Conservation (phyloP, 1,140 invertebrate species). For the Drosophila subobscura region DNA sequence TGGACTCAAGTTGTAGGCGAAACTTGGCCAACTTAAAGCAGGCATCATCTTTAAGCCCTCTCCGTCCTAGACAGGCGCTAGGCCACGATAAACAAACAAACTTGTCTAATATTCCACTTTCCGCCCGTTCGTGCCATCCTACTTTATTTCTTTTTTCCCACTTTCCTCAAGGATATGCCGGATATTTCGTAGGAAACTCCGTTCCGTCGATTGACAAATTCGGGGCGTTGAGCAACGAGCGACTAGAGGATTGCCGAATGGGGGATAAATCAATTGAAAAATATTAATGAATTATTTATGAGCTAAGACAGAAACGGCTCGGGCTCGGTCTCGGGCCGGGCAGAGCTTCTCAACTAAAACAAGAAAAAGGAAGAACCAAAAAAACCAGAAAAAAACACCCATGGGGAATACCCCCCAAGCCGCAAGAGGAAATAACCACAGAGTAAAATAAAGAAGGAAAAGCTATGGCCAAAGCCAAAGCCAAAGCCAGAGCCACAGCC, state of each 20-base stretch:
- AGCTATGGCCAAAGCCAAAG: slow-evolving; percentile 14
- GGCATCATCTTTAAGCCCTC: slow-evolving; percentile 28
- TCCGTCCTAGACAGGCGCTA: slow-evolving; percentile 15
- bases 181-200: slow-evolving; percentile 37
- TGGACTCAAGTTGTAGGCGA: slow-evolving; percentile 14
- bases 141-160: slow-evolving; percentile 5
- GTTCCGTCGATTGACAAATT: slow-evolving; percentile 58
- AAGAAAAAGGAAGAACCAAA: slow-evolving; percentile 17
- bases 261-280: slow-evolving; percentile 74
- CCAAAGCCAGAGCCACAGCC: slow-evolving; percentile 26
- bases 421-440: slow-evolving; percentile 40
- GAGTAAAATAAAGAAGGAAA: slow-evolving; percentile 11
- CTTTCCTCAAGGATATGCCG: slow-evolving; percentile 34
- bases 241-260: slow-evolving; percentile 16
- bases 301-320: slow-evolving; percentile 34
- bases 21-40: slow-evolving; percentile 53
- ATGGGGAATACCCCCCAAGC: slow-evolving; percentile 32
- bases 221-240: slow-evolving; percentile 11
- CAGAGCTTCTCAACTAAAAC: slow-evolving; percentile 11
- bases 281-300: slow-evolving; percentile 77
- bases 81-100: slow-evolving; percentile 53
- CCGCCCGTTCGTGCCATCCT: slow-evolving; percentile 5
- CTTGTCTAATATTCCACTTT: slow-evolving; percentile 54
- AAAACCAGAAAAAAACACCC: slow-evolving; percentile 17
- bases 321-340: too few species aligned